Conservation (phyloP, 2,888 invertebrate species). For the Mimumesa dahlbomi region DNA sequence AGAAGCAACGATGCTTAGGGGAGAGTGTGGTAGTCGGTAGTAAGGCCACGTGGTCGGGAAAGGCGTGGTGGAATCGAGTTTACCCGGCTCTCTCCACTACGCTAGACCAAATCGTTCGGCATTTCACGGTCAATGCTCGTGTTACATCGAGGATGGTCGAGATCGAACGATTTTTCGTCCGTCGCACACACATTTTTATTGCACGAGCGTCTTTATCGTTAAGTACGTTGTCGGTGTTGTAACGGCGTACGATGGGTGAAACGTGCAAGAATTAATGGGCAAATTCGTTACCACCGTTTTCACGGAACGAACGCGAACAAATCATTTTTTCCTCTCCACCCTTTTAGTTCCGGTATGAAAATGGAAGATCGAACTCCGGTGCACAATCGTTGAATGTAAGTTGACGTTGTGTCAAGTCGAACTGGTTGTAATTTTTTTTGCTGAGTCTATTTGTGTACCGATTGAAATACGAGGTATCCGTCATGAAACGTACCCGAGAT, state of each 20-base stretch:
- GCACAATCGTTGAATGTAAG: slow-evolving; percentile 39
- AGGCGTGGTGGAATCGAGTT: slow-evolving; percentile 59
- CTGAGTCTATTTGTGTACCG: slow-evolving; percentile 62
- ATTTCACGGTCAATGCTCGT: slow-evolving; percentile 29
- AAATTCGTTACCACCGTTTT: neutral
- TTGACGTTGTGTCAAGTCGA: slow-evolving; percentile 45
- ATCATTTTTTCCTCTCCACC: slow-evolving; percentile 17
- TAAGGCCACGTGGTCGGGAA: slow-evolving; percentile 61
- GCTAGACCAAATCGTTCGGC: slow-evolving; percentile 42
- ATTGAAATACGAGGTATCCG: slow-evolving; percentile 74
- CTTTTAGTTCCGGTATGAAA: slow-evolving; percentile 23
- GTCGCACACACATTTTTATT: no score
- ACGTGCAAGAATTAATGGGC: neutral
- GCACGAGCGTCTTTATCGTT: no score
- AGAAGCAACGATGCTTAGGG: slow-evolving; percentile 60
- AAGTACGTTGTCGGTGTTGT: no score
- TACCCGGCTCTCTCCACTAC: slow-evolving; percentile 37
- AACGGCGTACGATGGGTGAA: no score
- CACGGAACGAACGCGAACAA: slow-evolving; percentile 20
- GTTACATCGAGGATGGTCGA: no score
- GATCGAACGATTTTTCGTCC: no score
- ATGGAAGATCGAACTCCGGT: slow-evolving; percentile 17
- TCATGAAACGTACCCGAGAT: slow-evolving; percentile 64
- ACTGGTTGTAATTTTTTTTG: slow-evolving; percentile 51
- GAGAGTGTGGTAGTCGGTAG: slow-evolving; percentile 36